Evolutionary conservation across 1,140 invertebrate genomes (phyloP).

Genomic region (Plectrocnemia conspersa): DNA sequence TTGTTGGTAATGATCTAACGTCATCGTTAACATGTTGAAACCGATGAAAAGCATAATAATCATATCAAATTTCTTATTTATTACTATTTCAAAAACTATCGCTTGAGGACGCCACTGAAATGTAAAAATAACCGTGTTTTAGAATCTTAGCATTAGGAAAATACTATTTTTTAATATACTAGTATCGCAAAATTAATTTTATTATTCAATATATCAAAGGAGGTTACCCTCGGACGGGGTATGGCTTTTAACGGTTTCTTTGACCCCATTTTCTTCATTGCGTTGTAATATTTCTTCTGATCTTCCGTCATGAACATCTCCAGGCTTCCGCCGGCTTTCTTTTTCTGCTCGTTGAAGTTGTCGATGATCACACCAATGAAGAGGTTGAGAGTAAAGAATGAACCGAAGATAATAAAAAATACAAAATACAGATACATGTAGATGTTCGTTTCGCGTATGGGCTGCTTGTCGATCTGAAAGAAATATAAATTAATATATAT

Average conservation of each 20-base stretch:
- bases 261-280: constrained; percentile 99
- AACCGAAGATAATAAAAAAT: constrained; percentile 95
- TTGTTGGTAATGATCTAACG: constrained; percentile 92
- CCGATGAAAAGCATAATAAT: constrained; percentile 99
- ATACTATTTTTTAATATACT: too few species aligned
- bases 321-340: constrained; percentile 94
- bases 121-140: constrained; percentile 38
- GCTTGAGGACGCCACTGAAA: constrained; percentile 92
- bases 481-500: too few species aligned
- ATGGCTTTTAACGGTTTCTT: constrained; percentile 98
- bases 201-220: too few species aligned
- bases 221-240: constrained; percentile 87
- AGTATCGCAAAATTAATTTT: too few species aligned
- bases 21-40: constrained; percentile 98
- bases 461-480: constrained; percentile 83
- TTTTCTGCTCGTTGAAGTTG: constrained; percentile 99
- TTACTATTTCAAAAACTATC: constrained; percentile 94
- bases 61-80: constrained; percentile 99
- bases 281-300: constrained; percentile 99
- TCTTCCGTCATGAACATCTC: constrained; percentile 99
- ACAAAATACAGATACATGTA: constrained; percentile 99
- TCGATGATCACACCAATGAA: constrained; percentile 99
- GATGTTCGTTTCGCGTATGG: constrained; percentile 88
- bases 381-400: constrained; percentile 95
- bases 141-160: too few species aligned